Evolutionary conservation across 2,888 invertebrate genomes (phyloP).

Genomic region (Timema cristinae): DNA sequence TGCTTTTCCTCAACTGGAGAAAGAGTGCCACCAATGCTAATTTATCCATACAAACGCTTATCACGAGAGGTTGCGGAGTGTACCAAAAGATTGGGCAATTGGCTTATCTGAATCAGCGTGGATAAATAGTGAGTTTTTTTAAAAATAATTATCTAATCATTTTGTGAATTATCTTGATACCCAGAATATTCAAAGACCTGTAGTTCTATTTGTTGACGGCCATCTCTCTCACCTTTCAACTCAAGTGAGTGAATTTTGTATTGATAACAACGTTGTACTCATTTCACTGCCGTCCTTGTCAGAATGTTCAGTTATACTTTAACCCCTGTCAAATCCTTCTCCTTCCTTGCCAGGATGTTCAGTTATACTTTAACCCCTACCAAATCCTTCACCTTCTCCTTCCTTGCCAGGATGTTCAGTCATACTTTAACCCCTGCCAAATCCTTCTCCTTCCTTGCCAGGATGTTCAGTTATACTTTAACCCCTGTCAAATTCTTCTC

Average conservation of each 20-base stretch:
- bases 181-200: conserved; percentile 2
- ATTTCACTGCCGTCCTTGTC: too few species aligned
- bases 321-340: too few species aligned
- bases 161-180: conserved; percentile 4
- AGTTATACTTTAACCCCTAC: too few species aligned
- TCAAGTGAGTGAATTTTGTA: not conserved
- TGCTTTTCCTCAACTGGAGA: conserved; percentile 41
- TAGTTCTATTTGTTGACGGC: conserved; percentile 3
- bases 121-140: conserved; percentile 8
- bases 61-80: conserved; percentile 38
- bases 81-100: conserved; percentile 33
- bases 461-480: too few species aligned
- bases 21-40: conserved; percentile 41
- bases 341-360: too few species aligned
- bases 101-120: not conserved
- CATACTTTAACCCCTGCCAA: too few species aligned
- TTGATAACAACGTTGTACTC: not conserved
- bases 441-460: too few species aligned
- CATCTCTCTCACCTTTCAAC: not conserved
- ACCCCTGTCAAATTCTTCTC: too few species aligned
- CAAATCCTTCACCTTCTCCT: too few species aligned
- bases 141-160: conserved; percentile 6
- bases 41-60: conserved; percentile 41
- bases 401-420: too few species aligned
- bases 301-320: too few species aligned